Evolutionary conservation across 2,888 invertebrate species (phyloP), one percentile per base, ranked within the genome.

Genomic region (Caenorhabditis macrosperma): DNA sequence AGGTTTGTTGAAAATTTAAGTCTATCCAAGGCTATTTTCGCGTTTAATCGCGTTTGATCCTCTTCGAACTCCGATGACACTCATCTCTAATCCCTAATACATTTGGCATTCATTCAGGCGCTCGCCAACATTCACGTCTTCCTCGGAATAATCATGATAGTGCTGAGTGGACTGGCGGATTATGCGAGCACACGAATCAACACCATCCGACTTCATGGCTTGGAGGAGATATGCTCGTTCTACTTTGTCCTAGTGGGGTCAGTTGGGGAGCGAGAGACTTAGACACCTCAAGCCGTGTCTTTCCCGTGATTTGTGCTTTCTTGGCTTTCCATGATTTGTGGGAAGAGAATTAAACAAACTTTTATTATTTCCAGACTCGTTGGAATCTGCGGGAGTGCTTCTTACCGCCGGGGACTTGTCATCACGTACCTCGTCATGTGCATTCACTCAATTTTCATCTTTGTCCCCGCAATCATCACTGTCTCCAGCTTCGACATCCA

Each of bases 401-500:
- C 84, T 20, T 88, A 87, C 75, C 81, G 89, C 3, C 82, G 89
- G 9, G 88, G 87, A 33, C 81, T 89, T 20, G 84, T 89, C 38
- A 86, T 87, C 35, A 83, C 88, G 5, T 88, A 86, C 48, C 68
- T 88, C 67, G 84, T 88, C 4, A 88, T 89, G 88, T 78, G 83
- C 35, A 78, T 89, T 33, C 89, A 89, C 59, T 85, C 88, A 1
- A 84, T 84, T 20, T 57, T 87, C 60, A 85, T 88, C 44, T 88
- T 88, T 76, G 88, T 86, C 0, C 89, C 89, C 4, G 82, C 83
- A n/a, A 83, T 88, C 46, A 84, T 89, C 20, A 87, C 86, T 28
- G 81, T 82, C 46, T 85, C 85, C n/a, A 82, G 84, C 28, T 88
- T 89, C 60, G 89, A 89, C 64, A 88, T 89, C 74, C 88, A 89